Base-by-base conservation (phyloP, 1,140 invertebrate genomes). In the Diorhabda elongata region DNA sequence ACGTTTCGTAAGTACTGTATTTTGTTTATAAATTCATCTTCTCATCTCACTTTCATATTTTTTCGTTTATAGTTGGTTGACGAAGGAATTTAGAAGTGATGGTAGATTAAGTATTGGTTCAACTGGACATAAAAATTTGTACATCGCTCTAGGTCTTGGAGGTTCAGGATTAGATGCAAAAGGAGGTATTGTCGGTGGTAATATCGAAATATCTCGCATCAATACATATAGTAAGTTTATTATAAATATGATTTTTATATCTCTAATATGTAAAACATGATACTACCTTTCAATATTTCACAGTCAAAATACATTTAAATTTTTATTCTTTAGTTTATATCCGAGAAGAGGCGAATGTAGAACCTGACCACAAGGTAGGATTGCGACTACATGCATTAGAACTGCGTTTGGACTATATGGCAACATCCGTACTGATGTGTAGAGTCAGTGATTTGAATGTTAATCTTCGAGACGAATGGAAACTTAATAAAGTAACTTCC, bases 121-220 rank as follows among this genome's bases (percentile, higher is more conserved):
- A 79, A 94, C 90, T 57, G 96, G 96, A 3, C 94, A 96, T 78
- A 96, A 96, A 78, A 96, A 97, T 82, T 88, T 98, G 83, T 93
- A 92, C 78, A 91, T 97, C 61, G 92, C 92, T 44, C 85, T 97
- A 42, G 93, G 93, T 44, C 83, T 98, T 11, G 94, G 90, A 9
- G 92, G 92, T n/a, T 97, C 95, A 0, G 90, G 91, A 71, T 84
- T 98, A 60, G 96, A 98, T 80, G 95, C 96, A 8, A 95, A 96
- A 81, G 95, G 95, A 64, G 97, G 97, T 73, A 98, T 98, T 78
- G 95, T 98, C 9, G 96, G 96, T 81, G 96, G 97, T 58, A 92
- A 90, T 62, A 95, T 98, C 76, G 92, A 96, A 78, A 85, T 98
- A 5, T 91, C 92, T 72, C 90, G 92, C 78, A 92, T 98, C 66